These are phyloP conservation scores for Entomobrya multifasciata DNA, from an alignment of 2,888 invertebrate genomes.

Conservation along the genomic window DNA sequence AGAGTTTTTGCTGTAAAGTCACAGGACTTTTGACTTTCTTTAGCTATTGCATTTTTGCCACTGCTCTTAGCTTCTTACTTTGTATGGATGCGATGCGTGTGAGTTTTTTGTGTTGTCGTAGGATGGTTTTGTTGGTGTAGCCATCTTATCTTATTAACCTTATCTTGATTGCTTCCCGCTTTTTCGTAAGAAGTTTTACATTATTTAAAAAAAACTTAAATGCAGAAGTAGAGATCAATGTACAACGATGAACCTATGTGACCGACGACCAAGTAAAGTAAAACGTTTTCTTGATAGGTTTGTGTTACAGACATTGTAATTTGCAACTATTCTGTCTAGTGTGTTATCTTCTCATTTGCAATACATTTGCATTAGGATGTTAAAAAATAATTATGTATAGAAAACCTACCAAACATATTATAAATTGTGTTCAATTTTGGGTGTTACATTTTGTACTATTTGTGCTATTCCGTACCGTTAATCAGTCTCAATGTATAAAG, in stretches of 20 bases:
- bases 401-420: background rate
- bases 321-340: background rate
- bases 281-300: background rate
- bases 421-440: background rate
- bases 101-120: background rate
- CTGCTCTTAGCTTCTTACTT: background rate
- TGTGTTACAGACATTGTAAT: background rate
- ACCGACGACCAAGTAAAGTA: background rate
- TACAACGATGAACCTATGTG: background rate
- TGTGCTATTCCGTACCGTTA: too few species aligned
- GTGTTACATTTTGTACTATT: too few species aligned
- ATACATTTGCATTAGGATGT: background rate
- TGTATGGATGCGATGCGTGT: background rate
- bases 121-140: background rate
- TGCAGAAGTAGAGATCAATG: background rate
- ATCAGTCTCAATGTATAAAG: too few species aligned
- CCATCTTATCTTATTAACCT: conserved; percentile 60
- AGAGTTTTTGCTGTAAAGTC: too few species aligned
- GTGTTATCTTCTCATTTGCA: background rate
- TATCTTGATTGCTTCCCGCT: conserved; percentile 33
- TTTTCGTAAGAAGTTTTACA: background rate
- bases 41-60: too few species aligned
- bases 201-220: background rate
- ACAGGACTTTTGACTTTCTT: too few species aligned
- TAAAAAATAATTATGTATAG: background rate